Evolutionary conservation across 2,888 invertebrate species (phyloP).

Genomic region (Nomada fucata): DNA sequence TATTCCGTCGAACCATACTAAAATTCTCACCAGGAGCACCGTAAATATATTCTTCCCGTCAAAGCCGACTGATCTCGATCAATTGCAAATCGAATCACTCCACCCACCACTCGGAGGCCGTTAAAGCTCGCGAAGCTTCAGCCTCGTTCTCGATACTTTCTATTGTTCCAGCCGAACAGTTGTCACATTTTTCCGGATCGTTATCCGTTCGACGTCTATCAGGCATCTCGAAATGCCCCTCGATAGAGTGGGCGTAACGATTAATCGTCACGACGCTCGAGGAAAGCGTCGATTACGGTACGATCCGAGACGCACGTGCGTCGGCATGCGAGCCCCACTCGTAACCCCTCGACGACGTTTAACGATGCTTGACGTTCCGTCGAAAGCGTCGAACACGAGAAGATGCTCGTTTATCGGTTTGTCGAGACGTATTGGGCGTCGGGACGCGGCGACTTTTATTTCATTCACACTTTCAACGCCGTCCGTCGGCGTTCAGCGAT

Average conservation of each 20-base stretch:
- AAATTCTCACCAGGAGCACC: too few relatives aligned
- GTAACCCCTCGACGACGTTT: not conserved
- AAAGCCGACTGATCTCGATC: not conserved
- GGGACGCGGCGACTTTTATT: constrained; percentile 12
- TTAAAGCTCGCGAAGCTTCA: not conserved
- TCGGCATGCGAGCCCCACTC: not conserved
- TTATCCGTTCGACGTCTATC: constrained; percentile 15
- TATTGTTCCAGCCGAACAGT: not conserved
- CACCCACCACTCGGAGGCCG: not conserved
- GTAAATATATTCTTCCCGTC: too few relatives aligned
- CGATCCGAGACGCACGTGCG: constrained; percentile 18
- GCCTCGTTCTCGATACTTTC: constrained; percentile 14
- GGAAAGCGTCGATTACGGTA: constrained; percentile 25
- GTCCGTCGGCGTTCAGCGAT: constrained; percentile 43
- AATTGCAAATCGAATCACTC: constrained; percentile 1
- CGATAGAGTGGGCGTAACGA: constrained; percentile 43
- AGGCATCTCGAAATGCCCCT: constrained; percentile 16
- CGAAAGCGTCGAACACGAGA: not conserved
- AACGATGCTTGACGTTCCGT: not conserved
- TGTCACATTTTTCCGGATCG: constrained; percentile 2
- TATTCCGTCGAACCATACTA: too few relatives aligned
- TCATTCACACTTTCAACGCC: constrained; percentile 22
- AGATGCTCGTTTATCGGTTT: not conserved
- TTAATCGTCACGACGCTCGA: constrained; percentile 64
- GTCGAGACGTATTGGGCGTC: not conserved